Evolutionary conservation across 1,140 invertebrate genomes (phyloP).

Genomic region (Drosophila funebris): DNA sequence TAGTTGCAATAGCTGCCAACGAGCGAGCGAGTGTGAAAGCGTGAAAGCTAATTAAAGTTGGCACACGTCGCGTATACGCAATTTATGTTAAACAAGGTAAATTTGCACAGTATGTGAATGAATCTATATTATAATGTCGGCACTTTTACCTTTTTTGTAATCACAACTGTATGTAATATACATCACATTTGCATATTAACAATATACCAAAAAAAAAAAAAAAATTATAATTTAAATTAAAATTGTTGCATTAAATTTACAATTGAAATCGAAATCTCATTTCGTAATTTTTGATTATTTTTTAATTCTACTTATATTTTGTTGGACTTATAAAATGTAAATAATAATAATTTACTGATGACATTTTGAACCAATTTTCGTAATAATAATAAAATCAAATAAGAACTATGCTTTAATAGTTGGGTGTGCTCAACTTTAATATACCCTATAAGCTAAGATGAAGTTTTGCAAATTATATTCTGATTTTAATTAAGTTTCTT

Average conservation of each 20-base stretch:
- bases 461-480: too few species aligned
- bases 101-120: conserved; percentile 6
- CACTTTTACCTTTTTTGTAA: too few species aligned
- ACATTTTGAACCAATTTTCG: conserved; percentile 27
- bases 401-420: not conserved
- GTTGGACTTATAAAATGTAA: conserved; percentile 26
- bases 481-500: too few species aligned
- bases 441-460: not conserved
- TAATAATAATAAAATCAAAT: conserved; percentile 18
- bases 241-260: not conserved
- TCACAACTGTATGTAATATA: not conserved
- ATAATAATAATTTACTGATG: conserved; percentile 36
- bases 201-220: conserved; percentile 4
- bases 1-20: not conserved
- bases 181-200: conserved; percentile 28
- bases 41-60: conserved; percentile 59
- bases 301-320: not conserved
- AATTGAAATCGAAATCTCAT: conserved; percentile 26
- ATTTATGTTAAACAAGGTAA: conserved; percentile 19
- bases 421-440: not conserved
- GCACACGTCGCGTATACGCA: conserved; percentile 14
- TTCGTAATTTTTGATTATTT: conserved; percentile 66
- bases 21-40: not conserved
- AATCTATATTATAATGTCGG: not conserved
- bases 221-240: conserved; percentile 1